Evolutionary conservation across 2,888 invertebrate species (phyloP).

Genomic region (Pammene fasciana): DNA sequence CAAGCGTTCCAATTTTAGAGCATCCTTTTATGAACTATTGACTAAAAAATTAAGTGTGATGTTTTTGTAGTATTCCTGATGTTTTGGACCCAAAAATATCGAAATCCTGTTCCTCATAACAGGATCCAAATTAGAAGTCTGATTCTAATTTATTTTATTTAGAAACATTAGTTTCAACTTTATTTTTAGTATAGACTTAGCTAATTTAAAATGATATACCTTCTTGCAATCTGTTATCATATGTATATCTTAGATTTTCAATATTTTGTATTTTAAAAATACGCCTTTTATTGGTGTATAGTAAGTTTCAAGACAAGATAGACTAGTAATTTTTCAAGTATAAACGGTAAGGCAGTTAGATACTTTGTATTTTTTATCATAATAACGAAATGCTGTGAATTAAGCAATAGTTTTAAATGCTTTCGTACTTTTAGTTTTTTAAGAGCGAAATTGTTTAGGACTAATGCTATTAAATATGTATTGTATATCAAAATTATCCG

Average conservation of each 20-base stretch:
- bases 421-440: constrained; percentile 17
- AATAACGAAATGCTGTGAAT: constrained; percentile 29
- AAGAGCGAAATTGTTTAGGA: constrained; percentile 17
- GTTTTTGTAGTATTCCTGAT: constrained; percentile 56
- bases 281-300: constrained; percentile 23
- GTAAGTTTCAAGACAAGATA: constrained; percentile 27
- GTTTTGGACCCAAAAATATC: constrained; percentile 58
- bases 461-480: constrained; percentile 2
- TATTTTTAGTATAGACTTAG: constrained; percentile 65
- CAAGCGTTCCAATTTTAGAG: constrained; percentile 70
- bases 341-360: constrained; percentile 17
- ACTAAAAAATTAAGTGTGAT: constrained; percentile 51
- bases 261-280: constrained; percentile 26
- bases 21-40: constrained; percentile 61
- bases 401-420: constrained; percentile 21
- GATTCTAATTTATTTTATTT: constrained; percentile 78
- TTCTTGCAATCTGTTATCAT: constrained; percentile 52
- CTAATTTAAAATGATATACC: constrained; percentile 51
- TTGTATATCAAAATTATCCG: constrained; percentile 25
- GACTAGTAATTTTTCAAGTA: constrained; percentile 22
- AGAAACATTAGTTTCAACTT: constrained; percentile 54
- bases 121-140: constrained; percentile 80
- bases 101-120: constrained; percentile 64
- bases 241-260: constrained; percentile 28
- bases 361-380: constrained; percentile 38